These are phyloP conservation scores for human DNA, from an alignment of 2,113 vertebrate species.

Conservation along the genomic window DNA sequence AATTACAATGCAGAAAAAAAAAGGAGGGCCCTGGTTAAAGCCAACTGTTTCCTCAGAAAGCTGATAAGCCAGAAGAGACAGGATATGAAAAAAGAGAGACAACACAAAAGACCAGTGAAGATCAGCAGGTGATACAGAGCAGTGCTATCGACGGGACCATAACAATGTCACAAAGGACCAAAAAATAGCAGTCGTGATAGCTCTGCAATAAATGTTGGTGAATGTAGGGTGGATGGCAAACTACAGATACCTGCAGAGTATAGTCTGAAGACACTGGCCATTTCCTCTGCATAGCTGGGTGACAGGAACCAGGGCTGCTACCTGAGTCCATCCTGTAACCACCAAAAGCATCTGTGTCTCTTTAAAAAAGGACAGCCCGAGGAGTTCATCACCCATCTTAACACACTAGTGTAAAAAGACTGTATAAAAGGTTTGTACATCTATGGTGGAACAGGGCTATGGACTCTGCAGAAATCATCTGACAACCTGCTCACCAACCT, in stretches of 20 bases:
- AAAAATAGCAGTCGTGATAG: not conserved
- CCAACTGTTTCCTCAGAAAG: not conserved
- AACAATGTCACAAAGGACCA: not conserved
- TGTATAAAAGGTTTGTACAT: not conserved
- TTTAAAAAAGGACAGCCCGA: not conserved
- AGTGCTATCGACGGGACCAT: not conserved
- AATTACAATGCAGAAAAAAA: not conserved
- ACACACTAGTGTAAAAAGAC: not conserved
- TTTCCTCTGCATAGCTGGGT: not conserved
- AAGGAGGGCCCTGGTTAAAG: not conserved
- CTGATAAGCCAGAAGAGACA: not conserved
- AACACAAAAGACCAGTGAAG: not conserved
- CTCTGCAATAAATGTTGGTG: not conserved
- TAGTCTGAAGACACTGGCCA: not conserved
- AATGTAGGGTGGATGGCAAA: no score
- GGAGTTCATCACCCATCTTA: not conserved
- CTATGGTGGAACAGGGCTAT: not conserved
- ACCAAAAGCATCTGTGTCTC: not conserved
- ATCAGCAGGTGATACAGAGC: not conserved
- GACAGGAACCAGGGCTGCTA: not conserved
- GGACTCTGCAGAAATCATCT: not conserved
- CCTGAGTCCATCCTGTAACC: not conserved
- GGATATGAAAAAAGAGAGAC: not conserved
- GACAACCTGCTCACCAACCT: not conserved
- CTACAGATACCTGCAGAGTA: not conserved